Evolutionary conservation across 2,888 invertebrate genomes (phyloP), one percentile per base, ranked within the genome.

Genomic region (Caenorhabditis japonica): DNA sequence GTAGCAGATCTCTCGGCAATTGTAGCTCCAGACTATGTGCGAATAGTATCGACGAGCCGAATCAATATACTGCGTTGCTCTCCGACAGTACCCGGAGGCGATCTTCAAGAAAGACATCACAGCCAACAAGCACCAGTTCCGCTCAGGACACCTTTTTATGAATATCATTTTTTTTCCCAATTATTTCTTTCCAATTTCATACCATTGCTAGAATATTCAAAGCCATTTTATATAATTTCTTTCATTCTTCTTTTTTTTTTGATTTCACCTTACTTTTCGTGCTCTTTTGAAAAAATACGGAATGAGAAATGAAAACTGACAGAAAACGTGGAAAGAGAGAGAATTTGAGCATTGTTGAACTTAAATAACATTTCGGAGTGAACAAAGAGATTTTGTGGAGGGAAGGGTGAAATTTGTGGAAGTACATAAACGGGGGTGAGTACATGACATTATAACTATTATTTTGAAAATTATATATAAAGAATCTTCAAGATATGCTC

Each of bases 111-210:
- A 84, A 83, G 56, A 79, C 76, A 38, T 81, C 83, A 1, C 84
- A 81, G n/a, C 82, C 83, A 30, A 83, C 81, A 10, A 84, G 83
- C 60, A 81, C 84, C 25, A 84, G 81, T 64, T 83, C 80, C n/a
- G 86, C 86, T 38, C 85, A 86, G 56, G 86, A 86, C 66, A 86
- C 86, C 4, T 86, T 85, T 53, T 55, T 85, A 17, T 85, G 55
- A 78, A 30, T 15, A 25, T 55, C 47, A 30, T 30, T 30, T 30
- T n/a, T n/a, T n/a, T n/a, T 30, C 7, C 5, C 30, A 30, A 30
- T 30, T 7, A 5, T 30, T 10, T 30, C 30, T 30, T 5, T 30
- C n/a, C n/a, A n/a, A n/a, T n/a, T n/a, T n/a, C n/a, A n/a, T n/a
- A n/a, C n/a, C n/a, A n/a, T n/a, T n/a, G n/a, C n/a, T n/a, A n/a